Base-by-base conservation (phyloP, 53 echinoderm and acorn worm species). In the Glandiceps talaboti region DNA sequence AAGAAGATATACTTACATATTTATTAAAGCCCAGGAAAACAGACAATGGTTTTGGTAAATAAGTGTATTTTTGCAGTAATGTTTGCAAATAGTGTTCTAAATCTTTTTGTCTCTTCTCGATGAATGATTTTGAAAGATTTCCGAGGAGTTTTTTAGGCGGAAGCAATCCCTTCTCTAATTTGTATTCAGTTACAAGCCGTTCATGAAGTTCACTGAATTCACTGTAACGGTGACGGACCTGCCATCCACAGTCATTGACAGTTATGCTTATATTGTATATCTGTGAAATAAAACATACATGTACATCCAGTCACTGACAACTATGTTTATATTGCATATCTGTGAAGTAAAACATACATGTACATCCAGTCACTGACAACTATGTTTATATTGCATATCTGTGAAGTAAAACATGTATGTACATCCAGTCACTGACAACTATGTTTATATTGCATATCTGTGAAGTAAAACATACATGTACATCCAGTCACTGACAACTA, bases 11-110 rank as follows among this genome's bases (percentile, higher is more conserved):
- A 88, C 91, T 91, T 31, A 91, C 91, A 89, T 91, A 91, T 30
- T 88, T 97, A 85, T 97, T 92, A 89, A 93, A 97, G 81, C 92
- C 99, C 31, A 97, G 86, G 76, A 96, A 97, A 27, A 87, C 88
- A 77, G 93, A 82, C 26, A 97, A 33, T 0, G 93, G 91, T 30
- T 84, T 89, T 12, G 91, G 89, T 74, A 97, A 78, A 26, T 86
- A 79, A 29, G 76, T 32, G 73, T 83, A 88, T 14, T 82, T 75
- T 10, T 92, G 84, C 31, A 96, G 45, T 26, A 92, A 82, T 77
- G 31, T 89, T 82, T 91, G 91, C 14, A 94, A 83, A 80, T 99
- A 99, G 0, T 29, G 75, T 79, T 93, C 91, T 28, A 99, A 75
- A 28, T 99, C 91, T 25, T 82, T 79, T 74, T 91, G 84, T 20